Base-by-base conservation (phyloP, 2,888 invertebrate species). In the Bombylius major region DNA sequence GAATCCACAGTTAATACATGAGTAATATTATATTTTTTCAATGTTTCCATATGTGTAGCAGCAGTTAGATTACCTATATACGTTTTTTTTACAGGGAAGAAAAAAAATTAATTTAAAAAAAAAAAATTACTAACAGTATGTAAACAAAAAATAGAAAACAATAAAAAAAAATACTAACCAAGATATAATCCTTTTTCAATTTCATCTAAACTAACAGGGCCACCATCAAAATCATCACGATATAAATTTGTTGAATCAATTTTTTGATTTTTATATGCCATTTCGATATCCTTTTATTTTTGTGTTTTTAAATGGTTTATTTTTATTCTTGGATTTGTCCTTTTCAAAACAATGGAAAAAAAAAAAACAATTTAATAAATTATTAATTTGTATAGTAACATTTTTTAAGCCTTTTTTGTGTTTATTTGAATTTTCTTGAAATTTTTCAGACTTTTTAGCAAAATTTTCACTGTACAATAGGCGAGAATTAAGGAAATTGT, bases 1-100 rank as follows among this genome's bases (percentile, higher is more conserved):
- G 89, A 82, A 67, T 92, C 92, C 57, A 92, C 79, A 0, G 92
- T 91, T 50, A 93, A 75, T 62, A 93, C 86, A 67, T 89, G 84
- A 3, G 82, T 83, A 57, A 92, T 84, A 62, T 82, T 79, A 34
- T 82, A 76, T 51, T 79, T 78, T 57, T 80, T 80, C 56, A 91
- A 66, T 39, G 83, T 82, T 55, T 82, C 79, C 59, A 82, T 73
- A 68, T 89, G 85, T 44, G 84, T 82, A 4, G 91, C 92, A 60
- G 89, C 88, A 44, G 87, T 83, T 59, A 90, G 71, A 69, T 90
- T 89, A 31, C 92, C 89, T 85, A 65, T 5, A 72, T 36, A 50
- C 42, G 5, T 42, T 53, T 23, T 23, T 23, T 23, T 23, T 23
- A 2, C 2, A 23, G 23, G 3, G 23, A 23, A 23, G 23, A 23